Evolutionary conservation across 2,888 invertebrate species (phyloP).

Genomic region (Liodrosophila aerea): DNA sequence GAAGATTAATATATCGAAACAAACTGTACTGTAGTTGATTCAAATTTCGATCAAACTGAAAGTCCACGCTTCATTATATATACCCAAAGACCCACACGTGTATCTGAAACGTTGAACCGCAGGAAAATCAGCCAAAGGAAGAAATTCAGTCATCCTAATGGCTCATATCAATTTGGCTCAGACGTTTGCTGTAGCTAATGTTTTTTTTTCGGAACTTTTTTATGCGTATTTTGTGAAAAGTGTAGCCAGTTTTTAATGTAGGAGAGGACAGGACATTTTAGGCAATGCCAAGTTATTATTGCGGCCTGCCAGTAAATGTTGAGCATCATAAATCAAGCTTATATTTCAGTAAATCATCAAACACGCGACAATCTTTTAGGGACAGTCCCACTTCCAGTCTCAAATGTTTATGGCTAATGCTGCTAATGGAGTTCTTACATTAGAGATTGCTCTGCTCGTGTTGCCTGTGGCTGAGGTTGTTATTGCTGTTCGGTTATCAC

Average conservation of each 20-base stretch:
- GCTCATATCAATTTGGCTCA: slow-evolving; percentile 77
- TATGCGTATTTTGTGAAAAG: slow-evolving; percentile 37
- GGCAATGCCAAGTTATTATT: slow-evolving; percentile 40
- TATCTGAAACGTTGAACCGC: slow-evolving; percentile 24
- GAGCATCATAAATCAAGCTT: slow-evolving; percentile 79
- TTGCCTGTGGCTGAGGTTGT: too few relatives aligned
- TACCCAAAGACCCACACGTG: slow-evolving; percentile 33
- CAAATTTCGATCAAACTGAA: slow-evolving; percentile 3
- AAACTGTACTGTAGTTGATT: slow-evolving; percentile 3
- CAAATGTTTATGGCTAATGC: slow-evolving; percentile 49
- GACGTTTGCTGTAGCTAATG: slow-evolving; percentile 59
- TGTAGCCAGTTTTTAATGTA: slow-evolving; percentile 58
- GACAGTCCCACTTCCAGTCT: slow-evolving; percentile 16
- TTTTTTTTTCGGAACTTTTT: slow-evolving; percentile 38
- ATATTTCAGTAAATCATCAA: slow-evolving; percentile 80
- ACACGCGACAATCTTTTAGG: slow-evolving; percentile 58
- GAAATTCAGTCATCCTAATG: slow-evolving; percentile 71
- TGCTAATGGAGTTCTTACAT: slow-evolving; percentile 75
- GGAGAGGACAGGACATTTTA: slow-evolving; percentile 38
- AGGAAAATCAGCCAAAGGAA: slow-evolving; percentile 32
- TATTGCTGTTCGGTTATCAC: slow-evolving; percentile 60
- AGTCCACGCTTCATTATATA: slow-evolving; percentile 4
- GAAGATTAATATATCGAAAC: too few relatives aligned
- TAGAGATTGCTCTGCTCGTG: slow-evolving; percentile 44
- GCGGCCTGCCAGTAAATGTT: slow-evolving; percentile 56